Base-by-base conservation (phyloP, 2,888 invertebrate species). In the Euplagia quadripunctaria region DNA sequence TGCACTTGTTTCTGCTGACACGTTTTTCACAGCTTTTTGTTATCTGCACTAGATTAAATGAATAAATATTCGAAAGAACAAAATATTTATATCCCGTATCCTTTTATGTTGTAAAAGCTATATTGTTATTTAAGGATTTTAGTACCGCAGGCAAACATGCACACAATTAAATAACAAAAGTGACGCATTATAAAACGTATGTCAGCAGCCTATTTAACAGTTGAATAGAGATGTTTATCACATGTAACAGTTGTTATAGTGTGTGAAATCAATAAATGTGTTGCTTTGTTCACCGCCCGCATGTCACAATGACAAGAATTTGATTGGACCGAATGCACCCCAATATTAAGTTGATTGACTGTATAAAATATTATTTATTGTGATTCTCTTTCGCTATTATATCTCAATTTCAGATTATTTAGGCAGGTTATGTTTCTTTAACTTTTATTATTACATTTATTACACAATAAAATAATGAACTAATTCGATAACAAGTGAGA, bases 231-330 rank as follows among this genome's bases (percentile, higher is more conserved):
- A 92, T 92, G 87, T 88, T 88, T 89, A 89, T 88, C 87, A 85
- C 84, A 79, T 87, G 81, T 82, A 82, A 86, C 86, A 87, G 86
- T 89, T 89, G 87, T 90, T 88, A 84, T 87, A 87, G 88, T 88
- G 89, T 89, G 89, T 88, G 85, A 89, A 90, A 91, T 89, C 89
- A 88, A 91, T 92, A 90, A 92, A 90, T 89, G 85, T 84, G 87
- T 88, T 87, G 88, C 86, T 88, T 90, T 89, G 89, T 91, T 82
- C 83, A 81, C 81, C 87, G 88, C 92, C 93, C 92, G 93, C 91
- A 93, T 94, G 88, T 85, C 89, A 83, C 82, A 77, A 71, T 71
- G 75, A 81, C 82, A 86, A 88, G 79, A 87, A 84, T 89, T 87
- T 86, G 86, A 85, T 83, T 82, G 85, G 85, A 83, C 86, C 85